Conservation (phyloP, 2,888 invertebrate species). For the Orthosia incerta region DNA sequence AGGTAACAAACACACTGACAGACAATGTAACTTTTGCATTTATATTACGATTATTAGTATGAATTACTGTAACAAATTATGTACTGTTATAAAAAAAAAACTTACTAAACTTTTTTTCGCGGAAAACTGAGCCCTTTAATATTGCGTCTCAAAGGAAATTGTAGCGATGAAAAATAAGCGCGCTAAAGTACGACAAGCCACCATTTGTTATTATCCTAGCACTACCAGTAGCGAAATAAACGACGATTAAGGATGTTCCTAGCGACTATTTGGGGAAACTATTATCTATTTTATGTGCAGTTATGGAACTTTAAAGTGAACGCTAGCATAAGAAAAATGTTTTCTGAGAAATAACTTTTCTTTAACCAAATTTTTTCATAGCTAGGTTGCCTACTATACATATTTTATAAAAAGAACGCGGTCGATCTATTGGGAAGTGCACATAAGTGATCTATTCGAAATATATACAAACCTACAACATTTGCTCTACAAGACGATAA, state of each 20-base stretch:
- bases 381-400: too few relatives aligned
- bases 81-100: too few relatives aligned
- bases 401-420: too few relatives aligned
- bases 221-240: conserved; percentile 17
- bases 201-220: conserved; percentile 41
- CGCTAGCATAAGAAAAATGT: too few relatives aligned
- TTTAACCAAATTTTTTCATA: too few relatives aligned
- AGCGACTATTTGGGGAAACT: background rate
- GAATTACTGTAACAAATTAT: background rate
- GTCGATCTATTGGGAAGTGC: too few relatives aligned
- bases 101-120: background rate
- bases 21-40: too few relatives aligned
- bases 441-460: too few relatives aligned
- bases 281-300: background rate
- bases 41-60: too few relatives aligned
- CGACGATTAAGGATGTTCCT: conserved; percentile 27
- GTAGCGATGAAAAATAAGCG: conserved; percentile 37
- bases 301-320: background rate
- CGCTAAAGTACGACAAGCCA: conserved; percentile 5
- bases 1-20: too few relatives aligned
- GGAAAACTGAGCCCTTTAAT: conserved; percentile 7
- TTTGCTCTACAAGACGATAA: background rate
- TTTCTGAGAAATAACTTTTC: too few relatives aligned
- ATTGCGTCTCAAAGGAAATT: conserved; percentile 20
- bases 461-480: background rate